Conservation (phyloP, 2,888 invertebrate genomes). For the Drosophila longiperda region DNA sequence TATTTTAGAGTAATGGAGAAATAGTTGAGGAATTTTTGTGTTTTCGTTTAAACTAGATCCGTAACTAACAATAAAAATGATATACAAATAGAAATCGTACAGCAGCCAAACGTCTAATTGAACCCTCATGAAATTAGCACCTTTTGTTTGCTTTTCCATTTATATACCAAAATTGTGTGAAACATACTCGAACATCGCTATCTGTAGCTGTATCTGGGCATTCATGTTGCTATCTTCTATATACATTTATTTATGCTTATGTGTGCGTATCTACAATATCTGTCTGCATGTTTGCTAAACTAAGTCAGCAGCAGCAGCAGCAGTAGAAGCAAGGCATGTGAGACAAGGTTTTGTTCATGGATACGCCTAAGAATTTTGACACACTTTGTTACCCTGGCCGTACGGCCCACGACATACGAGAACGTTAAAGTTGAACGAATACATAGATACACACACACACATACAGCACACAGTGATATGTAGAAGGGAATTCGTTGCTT, state of each 20-base stretch:
- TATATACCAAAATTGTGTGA: slow-evolving; percentile 73
- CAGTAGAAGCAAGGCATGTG: slow-evolving; percentile 24
- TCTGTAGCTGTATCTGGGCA: slow-evolving; percentile 45
- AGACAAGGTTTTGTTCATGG: slow-evolving; percentile 60
- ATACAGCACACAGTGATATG: neutral
- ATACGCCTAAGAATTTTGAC: slow-evolving; percentile 76
- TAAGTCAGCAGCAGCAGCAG: slow-evolving; percentile 8
- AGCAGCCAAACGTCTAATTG: slow-evolving; percentile 77
- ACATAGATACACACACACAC: slow-evolving; percentile 8
- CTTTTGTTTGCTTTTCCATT: slow-evolving; percentile 80
- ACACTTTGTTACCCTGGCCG: slow-evolving; percentile 64
- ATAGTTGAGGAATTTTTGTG: neutral
- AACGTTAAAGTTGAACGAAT: slow-evolving; percentile 42
- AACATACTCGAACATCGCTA: slow-evolving; percentile 38
- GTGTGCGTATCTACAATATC: slow-evolving; percentile 8
- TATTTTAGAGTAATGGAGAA: neutral
- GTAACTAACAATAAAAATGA: slow-evolving; percentile 21
- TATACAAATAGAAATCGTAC: slow-evolving; percentile 59
- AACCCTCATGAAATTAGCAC: slow-evolving; percentile 84
- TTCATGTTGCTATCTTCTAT: slow-evolving; percentile 39
- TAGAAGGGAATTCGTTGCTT: slow-evolving; percentile 27
- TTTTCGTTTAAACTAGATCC: slow-evolving; percentile 27
- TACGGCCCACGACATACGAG: slow-evolving; percentile 16
- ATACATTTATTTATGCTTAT: slow-evolving; percentile 11
- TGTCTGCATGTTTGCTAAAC: slow-evolving; percentile 31